Evolutionary conservation across 1,140 invertebrate species (phyloP).

Genomic region (Drosophila ironensis): DNA sequence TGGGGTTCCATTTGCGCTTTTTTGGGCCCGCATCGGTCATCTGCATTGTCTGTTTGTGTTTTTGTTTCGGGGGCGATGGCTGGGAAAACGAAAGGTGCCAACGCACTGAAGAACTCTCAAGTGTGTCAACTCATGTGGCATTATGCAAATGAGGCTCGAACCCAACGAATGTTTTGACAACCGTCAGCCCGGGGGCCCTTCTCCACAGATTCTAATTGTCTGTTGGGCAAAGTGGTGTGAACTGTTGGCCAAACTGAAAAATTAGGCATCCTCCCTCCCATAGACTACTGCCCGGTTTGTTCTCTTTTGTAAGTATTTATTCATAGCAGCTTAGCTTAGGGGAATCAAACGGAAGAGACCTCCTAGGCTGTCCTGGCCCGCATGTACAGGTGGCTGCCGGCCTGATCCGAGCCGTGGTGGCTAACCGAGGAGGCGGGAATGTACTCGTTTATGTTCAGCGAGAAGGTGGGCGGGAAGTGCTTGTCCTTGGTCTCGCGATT

Average conservation of each 20-base stretch:
- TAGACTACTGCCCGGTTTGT: too few species aligned
- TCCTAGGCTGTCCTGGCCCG: too few species aligned
- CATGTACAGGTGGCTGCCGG: conserved; percentile 42
- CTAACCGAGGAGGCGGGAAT: conserved; percentile 35
- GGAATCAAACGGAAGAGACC: too few species aligned
- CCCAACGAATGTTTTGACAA: too few species aligned
- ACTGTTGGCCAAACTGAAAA: too few species aligned
- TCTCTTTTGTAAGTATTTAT: too few species aligned
- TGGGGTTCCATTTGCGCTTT: background rate
- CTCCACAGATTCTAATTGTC: too few species aligned
- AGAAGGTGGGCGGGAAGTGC: conserved; percentile 47
- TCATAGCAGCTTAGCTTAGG: too few species aligned
- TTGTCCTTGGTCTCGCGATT: conserved; percentile 77
- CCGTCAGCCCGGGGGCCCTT: too few species aligned
- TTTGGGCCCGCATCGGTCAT: background rate
- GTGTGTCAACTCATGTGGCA: conserved; percentile 3
- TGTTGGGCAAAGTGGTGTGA: too few species aligned
- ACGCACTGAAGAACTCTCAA: conserved; percentile 1
- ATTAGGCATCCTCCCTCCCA: too few species aligned
- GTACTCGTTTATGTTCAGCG: conserved; percentile 71
- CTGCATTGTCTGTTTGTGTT: background rate
- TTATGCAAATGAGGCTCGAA: conserved; percentile 37
- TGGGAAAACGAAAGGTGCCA: conserved; percentile 27
- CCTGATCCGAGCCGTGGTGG: conserved; percentile 20
- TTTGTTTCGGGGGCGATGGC: background rate